Evolutionary conservation across 2,113 vertebrate genomes (phyloP).

Genomic region (Bubalus kerabau): DNA sequence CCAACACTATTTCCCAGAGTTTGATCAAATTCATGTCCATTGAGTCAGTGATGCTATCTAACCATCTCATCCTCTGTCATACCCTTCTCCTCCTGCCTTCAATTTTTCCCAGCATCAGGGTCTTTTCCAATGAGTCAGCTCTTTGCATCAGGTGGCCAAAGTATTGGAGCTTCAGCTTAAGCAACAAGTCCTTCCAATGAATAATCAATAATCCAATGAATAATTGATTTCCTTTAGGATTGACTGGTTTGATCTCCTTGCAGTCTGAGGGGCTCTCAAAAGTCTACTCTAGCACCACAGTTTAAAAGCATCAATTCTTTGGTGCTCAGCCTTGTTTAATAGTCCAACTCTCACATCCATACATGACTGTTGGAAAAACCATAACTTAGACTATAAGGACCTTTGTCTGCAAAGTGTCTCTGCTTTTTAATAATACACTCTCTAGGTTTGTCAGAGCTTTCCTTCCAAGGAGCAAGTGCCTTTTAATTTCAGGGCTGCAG

Average conservation of each 20-base stretch:
- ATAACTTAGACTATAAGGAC: neutral
- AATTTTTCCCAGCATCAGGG: neutral
- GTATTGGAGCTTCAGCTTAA: neutral
- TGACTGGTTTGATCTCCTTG: neutral
- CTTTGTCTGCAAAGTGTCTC: neutral
- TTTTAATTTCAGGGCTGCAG: neutral
- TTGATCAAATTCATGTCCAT: neutral
- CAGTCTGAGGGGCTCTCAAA: neutral
- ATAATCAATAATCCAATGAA: neutral
- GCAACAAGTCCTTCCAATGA: neutral
- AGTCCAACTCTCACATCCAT: neutral
- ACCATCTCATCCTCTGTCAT: no score
- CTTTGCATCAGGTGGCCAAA: neutral
- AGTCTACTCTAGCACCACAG: neutral
- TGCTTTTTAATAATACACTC: neutral
- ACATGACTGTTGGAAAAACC: neutral
- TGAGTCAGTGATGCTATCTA: neutral
- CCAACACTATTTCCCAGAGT: neutral
- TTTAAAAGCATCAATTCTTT: neutral
- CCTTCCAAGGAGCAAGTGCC: neutral
- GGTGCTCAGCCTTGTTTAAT: neutral
- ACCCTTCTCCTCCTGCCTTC: no score
- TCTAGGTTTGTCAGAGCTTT: neutral
- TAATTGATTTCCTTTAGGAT: neutral
- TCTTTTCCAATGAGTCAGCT: neutral